Conservation (phyloP, 2,797 vertebrate genomes). For the Bucorvus abyssinicus region DNA sequence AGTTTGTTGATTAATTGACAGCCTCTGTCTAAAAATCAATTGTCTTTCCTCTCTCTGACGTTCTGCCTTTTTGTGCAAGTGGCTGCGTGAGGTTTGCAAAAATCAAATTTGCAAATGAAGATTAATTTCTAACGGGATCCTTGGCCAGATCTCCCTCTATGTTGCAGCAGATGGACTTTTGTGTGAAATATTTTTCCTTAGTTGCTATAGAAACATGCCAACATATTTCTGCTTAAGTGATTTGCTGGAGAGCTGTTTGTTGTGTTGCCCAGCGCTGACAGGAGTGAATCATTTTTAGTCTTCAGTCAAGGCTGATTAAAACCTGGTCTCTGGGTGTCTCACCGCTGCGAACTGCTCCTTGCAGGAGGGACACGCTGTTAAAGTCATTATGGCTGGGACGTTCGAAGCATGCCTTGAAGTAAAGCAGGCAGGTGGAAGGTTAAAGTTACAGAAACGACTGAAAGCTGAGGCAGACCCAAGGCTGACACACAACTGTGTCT, state of each 20-base stretch:
- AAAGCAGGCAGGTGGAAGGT: slow-evolving; percentile 47
- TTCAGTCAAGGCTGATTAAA: slow-evolving; percentile 74
- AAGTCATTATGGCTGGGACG: slow-evolving; percentile 62
- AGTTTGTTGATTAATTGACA: not conserved
- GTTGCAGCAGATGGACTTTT: slow-evolving; percentile 78
- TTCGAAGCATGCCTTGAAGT: slow-evolving; percentile 34
- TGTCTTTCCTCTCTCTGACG: not conserved
- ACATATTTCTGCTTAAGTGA: slow-evolving; percentile 76
- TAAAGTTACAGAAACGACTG: slow-evolving; percentile 10
- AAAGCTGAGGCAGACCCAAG: not conserved
- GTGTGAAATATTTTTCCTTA: slow-evolving; percentile 79
- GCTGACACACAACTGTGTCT: not conserved
- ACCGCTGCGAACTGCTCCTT: slow-evolving; percentile 53
- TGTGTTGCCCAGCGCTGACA: slow-evolving; percentile 70
- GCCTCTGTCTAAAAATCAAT: not conserved
- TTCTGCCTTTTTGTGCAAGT: not conserved
- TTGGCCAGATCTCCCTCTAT: slow-evolving; percentile 73
- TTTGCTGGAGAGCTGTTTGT: slow-evolving; percentile 78
- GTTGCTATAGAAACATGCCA: slow-evolving; percentile 82
- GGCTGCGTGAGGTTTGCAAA: slow-evolving; percentile 48
- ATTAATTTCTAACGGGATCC: slow-evolving; percentile 70
- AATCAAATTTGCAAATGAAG: slow-evolving; percentile 72
- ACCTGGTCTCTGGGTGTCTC: slow-evolving; percentile 62
- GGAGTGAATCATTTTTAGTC: slow-evolving; percentile 71
- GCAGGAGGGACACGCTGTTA: slow-evolving; percentile 48